Base-by-base conservation (phyloP, 1,140 invertebrate species). In the Coelopa frigida region DNA sequence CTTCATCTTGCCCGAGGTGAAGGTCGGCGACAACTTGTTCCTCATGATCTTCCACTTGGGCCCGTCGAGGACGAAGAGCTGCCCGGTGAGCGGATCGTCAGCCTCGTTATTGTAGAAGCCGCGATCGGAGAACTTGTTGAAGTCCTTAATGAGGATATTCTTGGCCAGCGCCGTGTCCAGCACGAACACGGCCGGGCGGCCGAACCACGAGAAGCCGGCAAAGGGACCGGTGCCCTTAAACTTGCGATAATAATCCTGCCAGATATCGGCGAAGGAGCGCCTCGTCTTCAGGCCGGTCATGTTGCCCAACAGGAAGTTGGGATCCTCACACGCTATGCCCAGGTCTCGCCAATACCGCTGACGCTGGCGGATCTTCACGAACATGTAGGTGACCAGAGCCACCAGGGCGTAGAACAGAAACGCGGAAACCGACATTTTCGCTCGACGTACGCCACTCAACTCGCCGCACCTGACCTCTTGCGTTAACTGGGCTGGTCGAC, bases 1-100 rank as follows among this genome's bases (percentile, higher is more conserved):
- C 58, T 75, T 80, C 29, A 82, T 68, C 54, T 79, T 80, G 2
- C 72, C 73, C 1, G 76, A 72, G 0, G 73, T 75, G 46, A 82
- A 81, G 3, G 78, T 70, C 0, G 77, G 76, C 0, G 75, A 73
- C 5, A 81, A 56, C 39, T 73, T 73, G 3, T 54, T 62, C 32
- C 79, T 59, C 27, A 80, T 61, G 4, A 70, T 54, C 48, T 70
- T 73, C 80, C 80, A 82, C 22, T 68, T 69, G 40, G 70, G 61
- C 3, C 68, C 70, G 29, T 74, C 68, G 0, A 73, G 50, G 5
- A 64, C 61, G 4, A 76, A 70, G 2, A 79, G 52, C 52, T 78
- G 74, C 0, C 65, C 72, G 0, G 73, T 73, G 3, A 79, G 50
- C 0, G 75, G 75, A 47, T 79, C 76, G 11, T 68, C 67, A 17